A percentile compares a stretch with the other conserved stretches of the same genome.
Evolutionary conservation across 2,113 vertebrate species (phyloP).

Genomic region (Rostratula benghalensis): DNA sequence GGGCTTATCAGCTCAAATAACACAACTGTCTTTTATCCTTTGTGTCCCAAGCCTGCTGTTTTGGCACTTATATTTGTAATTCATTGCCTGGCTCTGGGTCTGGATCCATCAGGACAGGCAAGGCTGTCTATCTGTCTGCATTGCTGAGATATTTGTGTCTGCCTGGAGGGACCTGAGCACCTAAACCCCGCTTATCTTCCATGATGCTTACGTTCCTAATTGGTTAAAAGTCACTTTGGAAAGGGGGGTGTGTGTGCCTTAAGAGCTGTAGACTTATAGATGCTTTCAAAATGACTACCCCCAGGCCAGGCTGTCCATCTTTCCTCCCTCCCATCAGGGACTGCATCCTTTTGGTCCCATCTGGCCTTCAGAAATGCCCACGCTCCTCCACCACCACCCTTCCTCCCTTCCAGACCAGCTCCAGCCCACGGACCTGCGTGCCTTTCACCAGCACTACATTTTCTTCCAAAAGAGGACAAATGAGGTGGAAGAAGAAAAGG

Average conservation of each 20-base stretch:
- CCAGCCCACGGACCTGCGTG: background rate
- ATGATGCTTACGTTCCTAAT: background rate
- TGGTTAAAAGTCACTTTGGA: conserved; percentile 42
- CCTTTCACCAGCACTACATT: background rate
- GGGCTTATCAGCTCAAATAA: conserved; percentile 39
- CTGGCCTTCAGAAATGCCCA: background rate
- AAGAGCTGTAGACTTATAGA: background rate
- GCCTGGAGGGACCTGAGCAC: background rate
- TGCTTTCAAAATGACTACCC: background rate
- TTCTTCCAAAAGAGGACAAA: background rate
- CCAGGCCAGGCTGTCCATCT: background rate
- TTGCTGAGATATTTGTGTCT: conserved; percentile 9
- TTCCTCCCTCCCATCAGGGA: background rate
- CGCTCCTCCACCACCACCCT: background rate
- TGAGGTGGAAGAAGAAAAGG: conserved; percentile 29
- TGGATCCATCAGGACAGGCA: background rate
- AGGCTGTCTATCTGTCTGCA: background rate
- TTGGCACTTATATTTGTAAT: conserved; percentile 49
- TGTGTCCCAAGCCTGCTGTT: background rate
- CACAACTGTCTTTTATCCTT: conserved; percentile 40
- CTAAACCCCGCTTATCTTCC: conserved; percentile 2
- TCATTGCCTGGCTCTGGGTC: conserved; percentile 14
- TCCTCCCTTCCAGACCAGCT: background rate
- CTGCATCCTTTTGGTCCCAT: background rate
- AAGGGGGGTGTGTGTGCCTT: background rate